A percentile compares a stretch with the other conserved stretches of the same genome.
These are phyloP conservation scores for Rhaphigaster nebulosa DNA, from an alignment of 2,888 invertebrate species.

Conservation along the genomic window DNA sequence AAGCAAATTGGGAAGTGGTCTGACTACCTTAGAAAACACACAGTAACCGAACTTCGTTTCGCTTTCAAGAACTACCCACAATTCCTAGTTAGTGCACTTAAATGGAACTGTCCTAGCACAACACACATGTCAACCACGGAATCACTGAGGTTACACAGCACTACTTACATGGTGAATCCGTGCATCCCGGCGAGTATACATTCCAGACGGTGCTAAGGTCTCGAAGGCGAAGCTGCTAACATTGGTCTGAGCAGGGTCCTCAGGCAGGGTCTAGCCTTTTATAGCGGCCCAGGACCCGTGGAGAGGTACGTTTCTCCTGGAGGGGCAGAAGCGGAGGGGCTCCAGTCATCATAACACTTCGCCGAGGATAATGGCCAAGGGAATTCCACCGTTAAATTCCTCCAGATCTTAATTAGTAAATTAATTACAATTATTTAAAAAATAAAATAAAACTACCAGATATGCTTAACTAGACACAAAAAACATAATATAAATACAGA, in stretches of 20 bases:
- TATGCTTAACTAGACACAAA: not conserved
- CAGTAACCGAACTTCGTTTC: not conserved
- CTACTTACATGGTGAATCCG: conserved; percentile 53
- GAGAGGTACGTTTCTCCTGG: conserved; percentile 22
- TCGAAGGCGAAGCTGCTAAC: not conserved
- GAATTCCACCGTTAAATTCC: not conserved
- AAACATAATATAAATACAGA: too few species aligned
- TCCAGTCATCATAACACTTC: not conserved
- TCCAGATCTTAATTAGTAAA: not conserved
- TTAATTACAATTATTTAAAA: not conserved
- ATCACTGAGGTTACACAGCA: conserved; percentile 18
- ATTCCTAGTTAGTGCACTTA: not conserved
- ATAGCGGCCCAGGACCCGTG: not conserved
- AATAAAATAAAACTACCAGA: too few species aligned
- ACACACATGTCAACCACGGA: not conserved
- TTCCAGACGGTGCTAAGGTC: conserved; percentile 28
- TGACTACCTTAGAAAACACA: not conserved
- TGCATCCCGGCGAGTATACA: conserved; percentile 46
- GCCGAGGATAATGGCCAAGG: not conserved
- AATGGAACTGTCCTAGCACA: not conserved
- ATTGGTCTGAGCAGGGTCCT: conserved; percentile 43
- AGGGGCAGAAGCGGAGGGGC: not conserved
- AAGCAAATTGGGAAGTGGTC: not conserved
- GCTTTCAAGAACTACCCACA: not conserved
- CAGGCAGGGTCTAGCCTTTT: not conserved